Conservation (phyloP, 2,888 invertebrate genomes). For the Ectemnius lituratus region DNA sequence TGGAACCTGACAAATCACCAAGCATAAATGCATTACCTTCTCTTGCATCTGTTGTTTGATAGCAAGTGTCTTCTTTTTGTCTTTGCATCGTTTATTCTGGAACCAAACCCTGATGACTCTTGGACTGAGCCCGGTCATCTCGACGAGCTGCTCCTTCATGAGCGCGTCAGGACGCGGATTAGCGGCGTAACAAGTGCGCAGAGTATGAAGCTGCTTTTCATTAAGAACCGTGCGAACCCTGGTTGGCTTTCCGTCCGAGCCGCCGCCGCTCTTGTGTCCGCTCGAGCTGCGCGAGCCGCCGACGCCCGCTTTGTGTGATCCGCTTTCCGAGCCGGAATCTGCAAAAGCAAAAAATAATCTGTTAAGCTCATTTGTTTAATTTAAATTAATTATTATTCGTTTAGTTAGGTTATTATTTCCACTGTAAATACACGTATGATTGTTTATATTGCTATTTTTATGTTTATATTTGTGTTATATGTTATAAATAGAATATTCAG, state of each 20-base stretch:
- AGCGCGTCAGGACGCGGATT: conserved; percentile 99
- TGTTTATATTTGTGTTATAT: too few relatives aligned
- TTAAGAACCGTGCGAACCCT: conserved; percentile 98
- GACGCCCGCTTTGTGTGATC: conserved; percentile 87
- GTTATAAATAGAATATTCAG: too few relatives aligned
- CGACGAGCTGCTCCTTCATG: conserved; percentile 99
- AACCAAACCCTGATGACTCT: conserved; percentile 99
- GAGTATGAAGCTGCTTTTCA: conserved; percentile 98
- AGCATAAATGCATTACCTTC: conserved; percentile 83
- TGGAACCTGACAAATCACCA: not conserved
- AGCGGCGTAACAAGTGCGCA: conserved; percentile 97
- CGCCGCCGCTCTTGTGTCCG: conserved; percentile 80
- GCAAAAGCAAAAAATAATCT: conserved; percentile 65
- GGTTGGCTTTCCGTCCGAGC: conserved; percentile 96
- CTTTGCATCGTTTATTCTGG: conserved; percentile 98
- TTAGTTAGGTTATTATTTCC: too few relatives aligned
- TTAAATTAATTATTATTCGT: too few relatives aligned
- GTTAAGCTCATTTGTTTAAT: too few relatives aligned
- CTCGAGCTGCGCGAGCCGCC: conserved; percentile 81
- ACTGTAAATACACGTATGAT: too few relatives aligned
- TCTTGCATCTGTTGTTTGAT: conserved; percentile 99
- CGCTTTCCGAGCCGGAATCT: conserved; percentile 96
- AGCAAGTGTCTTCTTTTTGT: conserved; percentile 97
- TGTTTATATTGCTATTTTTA: too few relatives aligned
- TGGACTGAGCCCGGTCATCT: conserved; percentile 98